Evolutionary conservation across 2,113 vertebrate genomes (phyloP), one percentile per base, ranked within the genome.

Genomic region (Thomomys bottae): DNA sequence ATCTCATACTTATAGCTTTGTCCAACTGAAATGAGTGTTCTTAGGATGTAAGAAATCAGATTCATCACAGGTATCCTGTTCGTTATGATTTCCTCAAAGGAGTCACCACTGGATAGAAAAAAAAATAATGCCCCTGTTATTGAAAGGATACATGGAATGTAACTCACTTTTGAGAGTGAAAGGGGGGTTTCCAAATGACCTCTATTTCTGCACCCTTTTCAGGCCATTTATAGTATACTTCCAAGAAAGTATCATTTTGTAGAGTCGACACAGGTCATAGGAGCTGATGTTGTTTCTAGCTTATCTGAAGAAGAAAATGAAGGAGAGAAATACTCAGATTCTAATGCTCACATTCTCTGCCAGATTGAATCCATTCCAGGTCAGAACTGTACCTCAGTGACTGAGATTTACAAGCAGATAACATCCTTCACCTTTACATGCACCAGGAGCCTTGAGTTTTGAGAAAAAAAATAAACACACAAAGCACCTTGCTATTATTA

Each of bases 31-130:
- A 93, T 61, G 45, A 40, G 3, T 2, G 57, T 81, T 77, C 36
- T 73, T 77, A 18, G 20, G 5, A 36, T 61, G 45, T 59, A 4
- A 42, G 67, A 84, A 90, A 63, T 66, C 30, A 61, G 36, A 4
- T 59, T 75, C 40, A 10, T 45, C 6, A 63, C 26, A 45, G 2
- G 26, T 76, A 82, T 72, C 64, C 32, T 95, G 67, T 88, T 68
- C 9, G 76, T 92, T 34, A 83, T 24, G 90, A 70, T 76, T n/a
- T 72, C 78, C 57, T 75, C 10, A 88, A 76, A 76, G 4, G 20
- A 82, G 63, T 73, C 1, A 73, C 6, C 14, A 54, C 14, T 17
- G 68, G n/a, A n/a, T 23, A 83, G 1, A 80, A 42, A 82, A 80
- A 42, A 82, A 91, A 95, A 59, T 68, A 49, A 15, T 12, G 89